Evolutionary conservation across 2,797 vertebrate genomes (phyloP).

Genomic region (Fringilla coelebs): DNA sequence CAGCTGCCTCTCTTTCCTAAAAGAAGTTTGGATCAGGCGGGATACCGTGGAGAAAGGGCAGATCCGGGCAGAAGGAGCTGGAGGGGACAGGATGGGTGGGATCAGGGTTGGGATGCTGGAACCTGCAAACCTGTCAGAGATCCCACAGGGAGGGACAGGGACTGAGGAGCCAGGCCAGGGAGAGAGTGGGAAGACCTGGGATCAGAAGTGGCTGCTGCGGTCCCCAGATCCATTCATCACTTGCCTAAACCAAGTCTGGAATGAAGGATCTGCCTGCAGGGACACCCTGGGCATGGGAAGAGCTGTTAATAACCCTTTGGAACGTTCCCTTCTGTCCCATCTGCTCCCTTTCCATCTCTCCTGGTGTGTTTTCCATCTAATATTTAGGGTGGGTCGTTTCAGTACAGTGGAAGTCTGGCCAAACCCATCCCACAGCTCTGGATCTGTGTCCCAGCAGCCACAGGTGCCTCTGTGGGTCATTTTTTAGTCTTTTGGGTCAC

Average conservation of each 20-base stretch:
- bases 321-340: not conserved
- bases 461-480: not conserved
- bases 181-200: not conserved
- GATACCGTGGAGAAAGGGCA: rapidly evolving
- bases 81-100: not conserved
- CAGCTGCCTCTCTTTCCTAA: not conserved
- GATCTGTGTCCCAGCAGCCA: not conserved
- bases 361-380: not conserved
- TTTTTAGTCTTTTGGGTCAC: not conserved
- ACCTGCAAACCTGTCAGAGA: not conserved
- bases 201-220: not conserved
- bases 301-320: not conserved
- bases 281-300: not conserved
- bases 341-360: not conserved
- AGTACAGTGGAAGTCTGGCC: not conserved
- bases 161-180: not conserved
- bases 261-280: not conserved
- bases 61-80: not conserved
- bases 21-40: not conserved
- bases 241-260: not conserved
- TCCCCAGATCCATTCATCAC: not conserved
- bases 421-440: not conserved
- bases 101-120: not conserved
- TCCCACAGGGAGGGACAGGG: not conserved
- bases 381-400: not conserved